Evolutionary conservation across 2,113 vertebrate species (phyloP).

Genomic region (Brachypteracias leptosomus): DNA sequence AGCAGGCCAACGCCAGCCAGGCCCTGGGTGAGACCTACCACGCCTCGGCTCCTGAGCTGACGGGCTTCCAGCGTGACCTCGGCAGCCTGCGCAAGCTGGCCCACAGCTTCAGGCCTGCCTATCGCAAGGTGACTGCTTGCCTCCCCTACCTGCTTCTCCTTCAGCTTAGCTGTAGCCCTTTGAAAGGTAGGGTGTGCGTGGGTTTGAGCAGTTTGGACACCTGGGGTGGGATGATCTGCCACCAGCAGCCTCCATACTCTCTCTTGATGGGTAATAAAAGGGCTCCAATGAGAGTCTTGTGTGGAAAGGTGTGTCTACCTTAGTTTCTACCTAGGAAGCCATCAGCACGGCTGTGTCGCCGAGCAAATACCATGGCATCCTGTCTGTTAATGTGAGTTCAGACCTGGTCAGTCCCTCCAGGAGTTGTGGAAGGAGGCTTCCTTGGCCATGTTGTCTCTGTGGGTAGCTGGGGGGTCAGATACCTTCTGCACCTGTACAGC

Average conservation of each 20-base stretch:
- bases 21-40: conserved; percentile 88
- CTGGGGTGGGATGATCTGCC: neutral
- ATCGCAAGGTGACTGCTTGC: conserved; percentile 84
- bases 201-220: neutral
- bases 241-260: neutral
- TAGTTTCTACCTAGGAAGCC: neutral
- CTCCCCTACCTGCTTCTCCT: neutral
- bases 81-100: conserved; percentile 90
- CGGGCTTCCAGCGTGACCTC: conserved; percentile 95
- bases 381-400: neutral
- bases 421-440: neutral
- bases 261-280: neutral
- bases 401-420: neutral
- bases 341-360: neutral
- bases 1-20: conserved; percentile 77
- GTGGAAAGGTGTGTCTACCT: neutral
- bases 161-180: neutral
- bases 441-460: accelerated
- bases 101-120: conserved; percentile 88
- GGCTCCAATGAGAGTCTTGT: accelerated
- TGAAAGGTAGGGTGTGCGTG: accelerated
- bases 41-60: conserved; percentile 83
- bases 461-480: neutral
- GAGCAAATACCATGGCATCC: neutral
- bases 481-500: neutral